phyloP scores from a whole-genome alignment of 1,140 invertebrate genomes.

The Calliphora vicina region DNA sequence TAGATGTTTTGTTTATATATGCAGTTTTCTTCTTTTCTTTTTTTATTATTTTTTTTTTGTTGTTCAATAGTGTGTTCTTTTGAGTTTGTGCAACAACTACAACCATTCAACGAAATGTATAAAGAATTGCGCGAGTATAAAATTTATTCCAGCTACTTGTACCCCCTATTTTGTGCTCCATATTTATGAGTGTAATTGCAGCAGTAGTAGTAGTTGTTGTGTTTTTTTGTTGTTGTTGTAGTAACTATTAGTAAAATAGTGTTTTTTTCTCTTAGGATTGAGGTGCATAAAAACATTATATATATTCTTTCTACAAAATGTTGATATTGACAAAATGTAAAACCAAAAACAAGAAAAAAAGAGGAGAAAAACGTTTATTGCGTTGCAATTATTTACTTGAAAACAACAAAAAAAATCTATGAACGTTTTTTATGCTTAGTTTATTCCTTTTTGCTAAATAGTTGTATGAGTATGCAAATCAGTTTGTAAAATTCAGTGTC shows the following conservation, averaged over 20 bases:
- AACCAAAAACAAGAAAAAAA: not conserved
- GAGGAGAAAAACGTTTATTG: not conserved
- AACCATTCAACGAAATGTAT: not conserved
- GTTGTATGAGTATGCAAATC: no score
- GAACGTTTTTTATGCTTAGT: no score
- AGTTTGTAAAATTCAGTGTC: no score
- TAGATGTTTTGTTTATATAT: conserved; percentile 1
- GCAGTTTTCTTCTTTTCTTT: not conserved
- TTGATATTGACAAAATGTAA: not conserved
- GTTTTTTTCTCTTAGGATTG: no score
- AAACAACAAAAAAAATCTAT: not conserved
- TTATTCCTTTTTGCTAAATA: no score
- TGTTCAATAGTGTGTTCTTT: not conserved
- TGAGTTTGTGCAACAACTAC: not conserved
- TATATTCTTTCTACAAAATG: not conserved
- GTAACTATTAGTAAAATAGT: not conserved
- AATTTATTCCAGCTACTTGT: not conserved
- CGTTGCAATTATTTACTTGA: not conserved
- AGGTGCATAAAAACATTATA: not conserved
- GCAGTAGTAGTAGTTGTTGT: not conserved
- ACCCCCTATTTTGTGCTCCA: not conserved
- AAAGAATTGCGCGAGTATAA: not conserved
- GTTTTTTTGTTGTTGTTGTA: not conserved
- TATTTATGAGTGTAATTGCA: not conserved
- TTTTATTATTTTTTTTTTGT: not conserved